Conservation (phyloP, 2,797 vertebrate species). For the Esox masquinongy region DNA sequence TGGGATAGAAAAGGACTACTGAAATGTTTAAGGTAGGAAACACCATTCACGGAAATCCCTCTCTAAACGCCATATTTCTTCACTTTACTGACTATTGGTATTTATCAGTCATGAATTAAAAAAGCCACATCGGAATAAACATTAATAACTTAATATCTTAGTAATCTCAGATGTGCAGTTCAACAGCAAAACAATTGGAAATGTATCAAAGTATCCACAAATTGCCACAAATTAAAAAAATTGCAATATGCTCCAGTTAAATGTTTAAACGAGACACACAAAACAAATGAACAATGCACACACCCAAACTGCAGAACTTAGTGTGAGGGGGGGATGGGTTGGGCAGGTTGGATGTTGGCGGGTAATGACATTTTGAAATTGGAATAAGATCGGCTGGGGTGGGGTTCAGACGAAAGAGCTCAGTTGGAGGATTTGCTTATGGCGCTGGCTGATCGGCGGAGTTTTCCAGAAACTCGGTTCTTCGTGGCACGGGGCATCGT, state of each 20-base stretch:
- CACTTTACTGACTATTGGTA: background rate
- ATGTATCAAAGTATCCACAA: constrained; percentile 48
- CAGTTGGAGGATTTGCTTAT: constrained; percentile 82
- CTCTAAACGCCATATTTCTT: background rate
- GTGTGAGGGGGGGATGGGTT: background rate
- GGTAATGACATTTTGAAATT: background rate
- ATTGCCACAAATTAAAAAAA: constrained; percentile 53
- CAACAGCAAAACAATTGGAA: constrained; percentile 47
- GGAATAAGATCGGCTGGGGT: constrained; percentile 31
- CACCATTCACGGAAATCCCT: background rate
- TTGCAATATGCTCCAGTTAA: constrained; percentile 63
- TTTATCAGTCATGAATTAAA: constrained; percentile 40
- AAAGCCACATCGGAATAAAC: constrained; percentile 41
- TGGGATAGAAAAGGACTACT: constrained; percentile 36
- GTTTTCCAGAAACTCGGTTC: constrained; percentile 77
- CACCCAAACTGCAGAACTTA: constrained; percentile 58
- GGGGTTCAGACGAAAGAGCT: constrained; percentile 42
- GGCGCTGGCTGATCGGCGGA: constrained; percentile 74
- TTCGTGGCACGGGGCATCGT: constrained; percentile 71
- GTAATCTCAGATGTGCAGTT: constrained; percentile 36
- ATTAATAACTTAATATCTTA: constrained; percentile 54
- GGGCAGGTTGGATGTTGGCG: background rate
- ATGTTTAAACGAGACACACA: constrained; percentile 42
- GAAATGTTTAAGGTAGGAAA: constrained; percentile 28
- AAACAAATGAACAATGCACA: constrained; percentile 29